phyloP scores from a whole-genome alignment of 2,888 invertebrate species.

The Aethes cnicana region DNA sequence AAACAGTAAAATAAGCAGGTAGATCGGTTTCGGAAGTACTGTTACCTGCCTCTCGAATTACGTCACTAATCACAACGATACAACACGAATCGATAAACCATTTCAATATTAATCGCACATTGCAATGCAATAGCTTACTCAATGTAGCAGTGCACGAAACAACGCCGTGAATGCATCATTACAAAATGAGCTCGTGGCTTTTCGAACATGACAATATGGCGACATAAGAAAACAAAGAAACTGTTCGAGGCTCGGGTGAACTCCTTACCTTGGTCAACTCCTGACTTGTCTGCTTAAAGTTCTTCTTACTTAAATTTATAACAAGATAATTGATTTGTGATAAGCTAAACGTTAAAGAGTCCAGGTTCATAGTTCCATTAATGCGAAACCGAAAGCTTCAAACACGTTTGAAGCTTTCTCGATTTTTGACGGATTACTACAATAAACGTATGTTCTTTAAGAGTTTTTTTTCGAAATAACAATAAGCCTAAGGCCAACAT shows the following conservation, averaged over 20 bases:
- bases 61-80: conserved; percentile 20
- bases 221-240: conserved; percentile 71
- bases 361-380: conserved; percentile 99
- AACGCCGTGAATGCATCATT: conserved; percentile 23
- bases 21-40: conserved; percentile 3
- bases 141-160: neutral
- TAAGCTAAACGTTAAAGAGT: conserved; percentile 99
- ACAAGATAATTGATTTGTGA: conserved; percentile 99
- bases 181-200: conserved; percentile 51
- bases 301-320: conserved; percentile 97
- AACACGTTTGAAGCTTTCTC: conserved; percentile 96
- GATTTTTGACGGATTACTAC: conserved; percentile 87
- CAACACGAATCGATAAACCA: conserved; percentile 17
- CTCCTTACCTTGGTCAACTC: conserved; percentile 94
- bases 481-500: conserved; percentile 76
- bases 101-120: conserved; percentile 14
- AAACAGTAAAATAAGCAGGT: neutral
- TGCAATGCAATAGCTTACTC: conserved; percentile 13
- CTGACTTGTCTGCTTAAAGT: conserved; percentile 94
- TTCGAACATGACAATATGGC: conserved; percentile 70
- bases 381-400: conserved; percentile 97
- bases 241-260: conserved; percentile 37
- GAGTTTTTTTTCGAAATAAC: conserved; percentile 72
- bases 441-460: conserved; percentile 66
- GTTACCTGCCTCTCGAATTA: conserved; percentile 13